Percentiles rank a stretch among this genome's conserved stretches.
Conservation (phyloP, 2,113 vertebrate species). For the Malurus elegans region DNA sequence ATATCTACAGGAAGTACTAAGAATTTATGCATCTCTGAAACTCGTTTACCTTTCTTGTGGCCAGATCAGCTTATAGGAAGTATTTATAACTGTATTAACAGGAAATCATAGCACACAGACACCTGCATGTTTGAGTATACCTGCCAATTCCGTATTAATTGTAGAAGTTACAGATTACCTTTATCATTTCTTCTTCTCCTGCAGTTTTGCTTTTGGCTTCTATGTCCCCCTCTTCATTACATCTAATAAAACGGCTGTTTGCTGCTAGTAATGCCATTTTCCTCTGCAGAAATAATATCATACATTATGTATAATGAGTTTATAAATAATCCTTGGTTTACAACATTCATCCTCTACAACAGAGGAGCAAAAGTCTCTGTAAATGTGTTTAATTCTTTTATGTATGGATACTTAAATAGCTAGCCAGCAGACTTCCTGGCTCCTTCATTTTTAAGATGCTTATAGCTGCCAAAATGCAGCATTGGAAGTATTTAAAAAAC, state of each 20-base stretch:
- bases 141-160: neutral
- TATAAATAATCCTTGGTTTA: neutral
- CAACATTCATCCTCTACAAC: neutral
- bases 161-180: slow-evolving; percentile 75
- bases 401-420: neutral
- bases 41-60: neutral
- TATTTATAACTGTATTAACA: neutral
- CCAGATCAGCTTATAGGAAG: neutral
- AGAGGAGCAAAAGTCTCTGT: neutral
- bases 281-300: slow-evolving; percentile 70
- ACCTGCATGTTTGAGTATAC: neutral
- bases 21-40: neutral
- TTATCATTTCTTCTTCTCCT: slow-evolving; percentile 92
- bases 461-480: neutral
- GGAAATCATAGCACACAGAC: neutral
- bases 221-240: slow-evolving; percentile 93
- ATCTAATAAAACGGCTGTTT: slow-evolving; percentile 94
- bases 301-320: neutral
- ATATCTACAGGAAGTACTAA: neutral
- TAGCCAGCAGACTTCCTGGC: neutral
- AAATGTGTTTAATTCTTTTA: neutral
- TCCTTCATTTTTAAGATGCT: neutral
- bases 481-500: neutral
- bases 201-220: slow-evolving; percentile 90
- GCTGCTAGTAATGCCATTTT: slow-evolving; percentile 92